Percentiles rank a stretch among this genome's conserved stretches.
phyloP scores from a whole-genome alignment of 2,888 invertebrate genomes.

The Mylabris sibirica region DNA sequence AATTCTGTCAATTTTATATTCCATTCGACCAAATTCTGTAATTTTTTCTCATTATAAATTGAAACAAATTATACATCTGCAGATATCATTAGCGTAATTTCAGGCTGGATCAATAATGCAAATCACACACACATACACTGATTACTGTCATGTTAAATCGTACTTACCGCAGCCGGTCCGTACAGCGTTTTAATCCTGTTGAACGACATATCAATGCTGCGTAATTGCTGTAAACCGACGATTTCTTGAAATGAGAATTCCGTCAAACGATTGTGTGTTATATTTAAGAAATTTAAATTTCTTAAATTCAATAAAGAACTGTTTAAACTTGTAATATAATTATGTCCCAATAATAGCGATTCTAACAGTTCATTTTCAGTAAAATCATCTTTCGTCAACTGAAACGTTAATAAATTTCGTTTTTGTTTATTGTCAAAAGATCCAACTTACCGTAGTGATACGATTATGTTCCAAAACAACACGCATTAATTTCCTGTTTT shows the following conservation, averaged over 20 bases:
- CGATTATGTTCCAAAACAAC: conserved; percentile 77
- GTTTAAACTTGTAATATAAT: conserved; percentile 75
- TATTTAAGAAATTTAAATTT: conserved; percentile 73
- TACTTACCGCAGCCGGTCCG: conserved; percentile 71
- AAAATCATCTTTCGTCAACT: conserved; percentile 81
- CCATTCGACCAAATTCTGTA: conserved; percentile 78
- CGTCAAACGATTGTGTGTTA: conserved; percentile 77
- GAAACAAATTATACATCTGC: too few species aligned
- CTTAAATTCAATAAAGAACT: conserved; percentile 75
- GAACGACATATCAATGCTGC: conserved; percentile 77
- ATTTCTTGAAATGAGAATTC: conserved; percentile 85
- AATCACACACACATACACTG: too few species aligned
- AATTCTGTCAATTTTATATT: conserved; percentile 77
- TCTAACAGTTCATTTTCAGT: conserved; percentile 73
- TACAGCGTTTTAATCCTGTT: conserved; percentile 75
- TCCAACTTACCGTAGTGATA: conserved; percentile 71
- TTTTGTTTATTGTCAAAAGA: not conserved
- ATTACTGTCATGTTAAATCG: not conserved
- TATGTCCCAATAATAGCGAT: conserved; percentile 76
- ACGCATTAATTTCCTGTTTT: conserved; percentile 71
- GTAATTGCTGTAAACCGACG: conserved; percentile 75
- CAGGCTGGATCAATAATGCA: too few species aligned
- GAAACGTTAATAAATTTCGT: conserved; percentile 38
- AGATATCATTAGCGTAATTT: too few species aligned
- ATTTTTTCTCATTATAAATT: conserved; percentile 40